These are phyloP conservation scores for Notarius quadriscutis DNA, from an alignment of 2,113 vertebrate species.

Conservation along the genomic window DNA sequence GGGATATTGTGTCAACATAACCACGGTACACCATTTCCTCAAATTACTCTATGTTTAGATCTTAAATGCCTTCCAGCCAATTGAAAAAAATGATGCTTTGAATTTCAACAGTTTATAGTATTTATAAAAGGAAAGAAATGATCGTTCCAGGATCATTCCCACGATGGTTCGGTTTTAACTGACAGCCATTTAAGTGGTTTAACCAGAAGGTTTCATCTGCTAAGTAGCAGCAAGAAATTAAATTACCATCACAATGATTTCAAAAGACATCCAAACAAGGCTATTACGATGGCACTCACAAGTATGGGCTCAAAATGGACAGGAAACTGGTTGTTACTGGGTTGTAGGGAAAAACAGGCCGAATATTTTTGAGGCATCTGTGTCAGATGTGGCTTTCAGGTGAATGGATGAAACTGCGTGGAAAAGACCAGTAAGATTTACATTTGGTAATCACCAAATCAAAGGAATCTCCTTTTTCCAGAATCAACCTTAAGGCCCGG, in stretches of 20 bases:
- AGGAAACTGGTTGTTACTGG: not conserved
- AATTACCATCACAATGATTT: constrained; percentile 40
- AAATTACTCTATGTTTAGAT: constrained; percentile 1
- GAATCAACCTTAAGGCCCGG: too few species aligned
- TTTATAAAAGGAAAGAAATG: not conserved
- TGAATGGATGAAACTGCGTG: not conserved
- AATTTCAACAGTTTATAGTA: not conserved
- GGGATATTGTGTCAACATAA: not conserved
- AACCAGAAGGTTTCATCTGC: not conserved
- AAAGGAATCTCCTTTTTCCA: not conserved
- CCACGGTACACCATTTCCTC: not conserved
- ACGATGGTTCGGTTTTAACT: not conserved
- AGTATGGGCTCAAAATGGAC: not conserved
- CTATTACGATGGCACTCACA: constrained; percentile 30
- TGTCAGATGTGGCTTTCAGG: not conserved
- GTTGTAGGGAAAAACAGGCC: not conserved
- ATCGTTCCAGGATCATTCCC: not conserved
- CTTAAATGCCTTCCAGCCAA: not conserved
- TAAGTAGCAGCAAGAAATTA: constrained; percentile 20
- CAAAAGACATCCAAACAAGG: constrained; percentile 35
- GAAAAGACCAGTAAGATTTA: too few species aligned
- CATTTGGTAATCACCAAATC: not conserved
- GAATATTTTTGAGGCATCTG: not conserved
- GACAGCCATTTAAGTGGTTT: not conserved
- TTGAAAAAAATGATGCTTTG: not conserved